These are phyloP conservation scores for Brenthis daphne DNA, from an alignment of 2,888 invertebrate genomes.

Conservation along the genomic window DNA sequence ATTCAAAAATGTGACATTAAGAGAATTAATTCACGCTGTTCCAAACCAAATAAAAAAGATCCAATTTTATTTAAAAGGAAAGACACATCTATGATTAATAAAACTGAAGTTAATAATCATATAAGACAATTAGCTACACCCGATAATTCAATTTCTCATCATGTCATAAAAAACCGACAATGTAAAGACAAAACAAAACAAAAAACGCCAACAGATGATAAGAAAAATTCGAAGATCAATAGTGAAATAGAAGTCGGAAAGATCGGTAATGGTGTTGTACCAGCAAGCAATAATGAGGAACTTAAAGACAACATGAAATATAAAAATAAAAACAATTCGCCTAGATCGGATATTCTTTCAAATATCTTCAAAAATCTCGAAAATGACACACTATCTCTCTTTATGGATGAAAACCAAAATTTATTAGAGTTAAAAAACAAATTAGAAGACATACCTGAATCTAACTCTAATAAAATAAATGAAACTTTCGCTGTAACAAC, in stretches of 20 bases:
- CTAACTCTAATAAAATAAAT: not conserved
- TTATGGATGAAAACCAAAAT: not conserved
- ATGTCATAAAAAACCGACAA: too few species aligned
- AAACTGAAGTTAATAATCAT: slow-evolving; percentile 3
- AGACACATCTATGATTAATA: not conserved
- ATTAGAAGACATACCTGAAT: not conserved
- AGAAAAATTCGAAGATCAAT: too few species aligned
- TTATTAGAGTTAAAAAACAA: not conserved
- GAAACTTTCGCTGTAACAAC: not conserved
- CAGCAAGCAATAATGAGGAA: not conserved
- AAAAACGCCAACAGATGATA: too few species aligned
- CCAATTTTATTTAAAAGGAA: slow-evolving; percentile 6
- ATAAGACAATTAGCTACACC: slow-evolving; percentile 4
- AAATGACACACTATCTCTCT: not conserved
- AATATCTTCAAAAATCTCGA: not conserved
- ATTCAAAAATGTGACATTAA: not conserved
- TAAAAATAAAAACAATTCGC: not conserved
- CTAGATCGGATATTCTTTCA: not conserved
- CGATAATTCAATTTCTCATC: not conserved
- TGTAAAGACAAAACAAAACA: too few species aligned
- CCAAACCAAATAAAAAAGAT: slow-evolving; percentile 2
- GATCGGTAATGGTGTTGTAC: too few species aligned
- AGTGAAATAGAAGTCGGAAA: too few species aligned
- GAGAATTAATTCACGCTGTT: not conserved
- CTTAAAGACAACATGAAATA: slow-evolving; percentile 7